Evolutionary conservation across 2,888 invertebrate genomes (phyloP), one percentile per base, ranked within the genome.

Genomic region (Epinotia bilunana): DNA sequence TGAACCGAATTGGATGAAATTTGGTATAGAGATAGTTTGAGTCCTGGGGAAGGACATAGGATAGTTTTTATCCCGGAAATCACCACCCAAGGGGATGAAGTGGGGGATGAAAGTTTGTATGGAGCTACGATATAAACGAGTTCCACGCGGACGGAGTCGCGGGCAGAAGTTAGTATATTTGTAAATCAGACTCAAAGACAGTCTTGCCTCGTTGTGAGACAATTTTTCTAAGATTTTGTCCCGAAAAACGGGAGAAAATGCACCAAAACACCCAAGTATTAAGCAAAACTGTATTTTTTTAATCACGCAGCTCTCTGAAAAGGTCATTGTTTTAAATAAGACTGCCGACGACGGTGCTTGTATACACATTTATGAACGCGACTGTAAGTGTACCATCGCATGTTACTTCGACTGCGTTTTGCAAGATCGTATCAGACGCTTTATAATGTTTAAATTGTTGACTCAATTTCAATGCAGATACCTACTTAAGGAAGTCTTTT

Each of bases 231-330:
- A 39, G 39, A 39, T 0, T 1, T 0, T 39, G 9, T 39, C 9
- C 0, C 39, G 39, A 39, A 39, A 39, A 9, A 39, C 3, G 9
- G 9, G 39, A 39, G 7, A 39, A 23, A 63, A 23, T 46, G 57
- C 33, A 49, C 16, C 18, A 7, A n/a, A 43, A 43, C 16, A 9
- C 13, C 57, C 43, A 57, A 58, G 43, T 58, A 58, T 58, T 57
- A 68, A 58, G 43, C 57, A 43, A 58, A 68, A 18, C 16, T 57
- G 57, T 68, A 39, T 18, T 43, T 65, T 68, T 57, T 5, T 39
- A 68, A 58, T 58, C 58, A 68, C 43, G 57, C 57, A 18, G 57
- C 33, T 6, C 39, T 39, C 43, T 39, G 69, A 28, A 60, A 18
- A 64, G 16, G 20, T 16, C 13, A n/a, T 62, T 63, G 43, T 39